Percentiles rank a stretch among this genome's conserved stretches.
Conservation (phyloP, 2,888 invertebrate species). For the Drosophila lacicola region DNA sequence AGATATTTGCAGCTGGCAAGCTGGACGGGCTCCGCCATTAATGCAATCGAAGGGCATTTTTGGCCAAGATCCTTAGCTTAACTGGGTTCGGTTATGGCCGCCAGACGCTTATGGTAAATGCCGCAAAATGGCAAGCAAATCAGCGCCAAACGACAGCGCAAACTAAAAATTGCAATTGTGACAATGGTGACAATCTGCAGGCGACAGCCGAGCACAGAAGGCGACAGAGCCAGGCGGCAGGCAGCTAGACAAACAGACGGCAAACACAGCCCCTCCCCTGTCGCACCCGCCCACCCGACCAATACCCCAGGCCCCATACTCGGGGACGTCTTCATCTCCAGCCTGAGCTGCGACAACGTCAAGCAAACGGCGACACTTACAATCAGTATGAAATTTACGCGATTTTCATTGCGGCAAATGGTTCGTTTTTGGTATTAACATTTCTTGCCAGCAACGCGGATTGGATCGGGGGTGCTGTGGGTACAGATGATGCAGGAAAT, state of each 20-base stretch:
- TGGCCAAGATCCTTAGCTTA: conserved; percentile 46
- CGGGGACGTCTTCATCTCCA: conserved; percentile 50
- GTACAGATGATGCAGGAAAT: conserved; percentile 36
- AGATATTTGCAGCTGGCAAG: conserved; percentile 68
- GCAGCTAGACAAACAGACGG: conserved; percentile 68
- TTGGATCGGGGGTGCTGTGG: not conserved
- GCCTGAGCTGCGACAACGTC: conserved; percentile 51
- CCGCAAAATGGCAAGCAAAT: conserved; percentile 77
- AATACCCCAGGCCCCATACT: conserved; percentile 13
- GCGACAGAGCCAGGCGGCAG: conserved; percentile 24
- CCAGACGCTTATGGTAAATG: conserved; percentile 67
- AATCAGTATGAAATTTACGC: conserved; percentile 81
- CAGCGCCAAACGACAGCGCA: conserved; percentile 47
- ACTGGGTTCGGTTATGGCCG: conserved; percentile 11
- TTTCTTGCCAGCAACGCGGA: conserved; percentile 62
- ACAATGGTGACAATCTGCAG: conserved; percentile 81
- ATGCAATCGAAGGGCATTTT: conserved; percentile 72
- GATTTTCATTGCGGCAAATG: conserved; percentile 81
- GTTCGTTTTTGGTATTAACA: conserved; percentile 80
- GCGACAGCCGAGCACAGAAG: conserved; percentile 62
- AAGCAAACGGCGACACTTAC: conserved; percentile 77
- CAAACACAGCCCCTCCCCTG: conserved; percentile 14
- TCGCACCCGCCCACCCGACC: not conserved
- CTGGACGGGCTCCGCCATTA: conserved; percentile 55
- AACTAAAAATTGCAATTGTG: conserved; percentile 75